phyloP scores from a whole-genome alignment of 1,140 invertebrate species.

The Ylistrum balloti region DNA sequence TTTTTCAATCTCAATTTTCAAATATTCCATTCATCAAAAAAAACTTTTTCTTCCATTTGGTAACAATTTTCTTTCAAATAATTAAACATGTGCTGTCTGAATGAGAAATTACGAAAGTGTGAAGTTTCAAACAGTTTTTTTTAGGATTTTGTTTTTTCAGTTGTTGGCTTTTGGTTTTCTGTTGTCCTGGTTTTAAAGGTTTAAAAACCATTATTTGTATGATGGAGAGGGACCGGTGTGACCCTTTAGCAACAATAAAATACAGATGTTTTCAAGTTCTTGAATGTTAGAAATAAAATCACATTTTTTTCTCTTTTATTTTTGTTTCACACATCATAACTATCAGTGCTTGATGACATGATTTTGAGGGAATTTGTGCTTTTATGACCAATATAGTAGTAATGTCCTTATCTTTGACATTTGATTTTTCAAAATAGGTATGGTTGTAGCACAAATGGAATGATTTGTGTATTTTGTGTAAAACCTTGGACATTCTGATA shows the following conservation, averaged over 20 bases:
- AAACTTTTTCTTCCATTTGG: background rate
- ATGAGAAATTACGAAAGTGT: background rate
- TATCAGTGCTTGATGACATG: no score
- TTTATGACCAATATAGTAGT: no score
- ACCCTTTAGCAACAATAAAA: no score
- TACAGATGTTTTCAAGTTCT: background rate
- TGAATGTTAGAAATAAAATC: background rate
- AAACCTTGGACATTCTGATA: no score
- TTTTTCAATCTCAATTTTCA: constrained; percentile 11
- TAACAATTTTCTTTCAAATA: constrained; percentile 29
- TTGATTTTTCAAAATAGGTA: no score
- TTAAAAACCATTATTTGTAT: background rate
- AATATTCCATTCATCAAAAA: constrained; percentile 35
- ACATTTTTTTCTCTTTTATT: no score
- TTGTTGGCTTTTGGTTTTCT: background rate
- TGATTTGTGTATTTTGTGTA: no score
- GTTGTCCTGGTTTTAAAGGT: background rate
- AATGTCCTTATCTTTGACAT: no score
- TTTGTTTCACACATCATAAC: no score
- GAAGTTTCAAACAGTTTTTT: background rate
- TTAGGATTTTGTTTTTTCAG: background rate
- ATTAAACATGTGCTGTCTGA: constrained; percentile 18
- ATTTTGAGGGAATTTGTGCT: no score
- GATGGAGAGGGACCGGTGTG: background rate
- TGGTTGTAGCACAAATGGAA: no score